Base-by-base conservation (phyloP, 2,888 invertebrate genomes). In the Mimumesa dahlbomi region DNA sequence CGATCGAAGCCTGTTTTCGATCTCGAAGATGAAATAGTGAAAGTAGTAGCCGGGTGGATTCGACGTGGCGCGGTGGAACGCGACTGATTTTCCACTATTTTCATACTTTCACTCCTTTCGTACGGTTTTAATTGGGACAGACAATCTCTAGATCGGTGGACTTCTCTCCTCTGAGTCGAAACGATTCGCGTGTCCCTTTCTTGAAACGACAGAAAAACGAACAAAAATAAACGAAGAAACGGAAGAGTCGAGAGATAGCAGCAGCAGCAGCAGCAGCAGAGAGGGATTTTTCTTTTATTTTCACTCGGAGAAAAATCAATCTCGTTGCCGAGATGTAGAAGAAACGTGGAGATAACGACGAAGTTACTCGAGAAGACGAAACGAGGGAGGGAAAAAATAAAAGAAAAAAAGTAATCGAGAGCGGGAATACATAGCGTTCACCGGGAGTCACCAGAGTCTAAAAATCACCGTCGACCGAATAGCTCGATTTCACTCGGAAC, bases 1-100 rank as follows among this genome's bases (percentile, higher is more conserved):
- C 56, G 56, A 45, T 34, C 34, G 29, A 50, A 49, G 46, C 46
- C 11, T 13, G 58, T 59, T 56, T n/a, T 31, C 22, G 2, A 50
- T 52, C 52, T 38, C 9, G 46, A 65, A 64, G 65, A 70, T 70
- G 54, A 62, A 63, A 57, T 54, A 73, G 73, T 48, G 73, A 73
- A 73, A 73, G 73, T 69, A 48, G 68, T 54, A 25, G n/a, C n/a
- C n/a, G n/a, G n/a, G n/a, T n/a, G n/a, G n/a, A n/a, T n/a, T n/a
- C n/a, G n/a, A 57, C 36, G 18, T 11, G 1, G 19, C 1, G 7
- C 18, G 31, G 36, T 29, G 45, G 29, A 9, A 2, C 9, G 19
- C 43, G n/a, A 45, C 14, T 29, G 50, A 73, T 73, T 73, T 73
- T 73, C 70, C 54, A 46, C 13, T 29, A 45, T 70, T 66, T 66